phyloP scores from a whole-genome alignment of 2,797 vertebrate genomes.

The Lindbergichthys nudifrons region DNA sequence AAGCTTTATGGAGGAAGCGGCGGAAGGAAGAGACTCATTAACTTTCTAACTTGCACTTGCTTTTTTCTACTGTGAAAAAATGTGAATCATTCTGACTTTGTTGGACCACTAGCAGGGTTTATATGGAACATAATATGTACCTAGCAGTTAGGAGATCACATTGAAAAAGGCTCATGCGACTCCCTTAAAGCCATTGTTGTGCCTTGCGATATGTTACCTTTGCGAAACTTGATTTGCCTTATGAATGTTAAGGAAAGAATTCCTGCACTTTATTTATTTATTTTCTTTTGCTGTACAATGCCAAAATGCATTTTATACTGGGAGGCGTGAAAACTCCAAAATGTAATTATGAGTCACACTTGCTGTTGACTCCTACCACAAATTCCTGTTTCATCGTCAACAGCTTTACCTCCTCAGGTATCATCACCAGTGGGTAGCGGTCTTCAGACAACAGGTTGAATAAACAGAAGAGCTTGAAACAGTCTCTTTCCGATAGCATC shows the following conservation, averaged over 20 bases:
- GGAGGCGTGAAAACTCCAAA: background rate
- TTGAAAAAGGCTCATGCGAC: background rate
- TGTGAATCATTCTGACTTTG: background rate
- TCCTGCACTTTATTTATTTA: background rate
- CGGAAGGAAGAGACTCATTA: conserved; percentile 78
- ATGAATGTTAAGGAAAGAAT: background rate
- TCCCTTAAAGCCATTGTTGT: background rate
- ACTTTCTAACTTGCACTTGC: conserved; percentile 54
- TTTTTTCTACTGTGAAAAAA: conserved; percentile 43
- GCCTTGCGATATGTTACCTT: background rate
- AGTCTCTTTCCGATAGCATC: conserved; percentile 77
- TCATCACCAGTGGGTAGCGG: conserved; percentile 86
- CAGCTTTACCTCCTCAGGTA: conserved; percentile 81
- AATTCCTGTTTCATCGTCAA: background rate
- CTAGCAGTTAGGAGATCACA: background rate
- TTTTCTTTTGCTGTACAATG: background rate
- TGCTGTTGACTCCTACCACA: background rate
- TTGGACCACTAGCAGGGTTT: conserved; percentile 8
- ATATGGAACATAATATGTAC: background rate
- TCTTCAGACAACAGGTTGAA: conserved; percentile 89
- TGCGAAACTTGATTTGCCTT: background rate
- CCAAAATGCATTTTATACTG: background rate
- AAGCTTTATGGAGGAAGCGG: conserved; percentile 63
- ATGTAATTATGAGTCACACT: background rate
- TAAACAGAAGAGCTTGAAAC: conserved; percentile 88